Base-by-base conservation (phyloP, 1,140 invertebrate genomes). In the Vanessa tameamea region DNA sequence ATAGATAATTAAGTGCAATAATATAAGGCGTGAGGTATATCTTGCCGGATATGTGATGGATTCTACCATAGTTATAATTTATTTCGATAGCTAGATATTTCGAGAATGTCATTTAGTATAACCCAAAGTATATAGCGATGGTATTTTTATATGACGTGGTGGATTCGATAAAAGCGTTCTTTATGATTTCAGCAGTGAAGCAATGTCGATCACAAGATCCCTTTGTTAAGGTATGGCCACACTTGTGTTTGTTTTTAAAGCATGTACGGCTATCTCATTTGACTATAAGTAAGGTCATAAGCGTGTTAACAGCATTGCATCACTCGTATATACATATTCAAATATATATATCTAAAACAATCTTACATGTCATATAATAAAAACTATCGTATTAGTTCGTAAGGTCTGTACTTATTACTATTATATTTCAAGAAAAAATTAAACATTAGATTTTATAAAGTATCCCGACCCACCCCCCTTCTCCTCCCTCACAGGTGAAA, bases 11-110 rank as follows among this genome's bases (percentile, higher is more conserved):
- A 83, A 84, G 87, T 89, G 86, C 86, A 87, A 89, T 89, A 87
- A 83, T 71, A 69, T 77, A 79, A 69, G 64, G 69, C 74, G 63
- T 61, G 57, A 61, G 64, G 47, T 75, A 76, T 65, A 69, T 87
- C 86, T 89, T 89, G 87, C 86, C 84, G 73, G 48, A 72, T 63
- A 75, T 86, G 82, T 86, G 85, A 87, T 85, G 63, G 79, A 76
- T 65, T 76, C 20, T 78, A 77, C 79, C 70, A 68, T 73, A 73
- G 72, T 68, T 77, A 77, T 79, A 43, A 66, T 75, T 77, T 76
- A 61, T 68, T 73, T 68, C 26, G 61, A 64, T 73, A 73, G 72
- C 57, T 73, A 73, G 65, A 64, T 43, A 26, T 73, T 73, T 61
- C 37, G 48, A 68, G 37, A 43, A 68, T 53, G 63, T 70, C 59